A percentile compares a stretch with the other conserved stretches of the same genome.
These are phyloP conservation scores for Drosophila leonis DNA, from an alignment of 2,888 invertebrate genomes.

Conservation along the genomic window DNA sequence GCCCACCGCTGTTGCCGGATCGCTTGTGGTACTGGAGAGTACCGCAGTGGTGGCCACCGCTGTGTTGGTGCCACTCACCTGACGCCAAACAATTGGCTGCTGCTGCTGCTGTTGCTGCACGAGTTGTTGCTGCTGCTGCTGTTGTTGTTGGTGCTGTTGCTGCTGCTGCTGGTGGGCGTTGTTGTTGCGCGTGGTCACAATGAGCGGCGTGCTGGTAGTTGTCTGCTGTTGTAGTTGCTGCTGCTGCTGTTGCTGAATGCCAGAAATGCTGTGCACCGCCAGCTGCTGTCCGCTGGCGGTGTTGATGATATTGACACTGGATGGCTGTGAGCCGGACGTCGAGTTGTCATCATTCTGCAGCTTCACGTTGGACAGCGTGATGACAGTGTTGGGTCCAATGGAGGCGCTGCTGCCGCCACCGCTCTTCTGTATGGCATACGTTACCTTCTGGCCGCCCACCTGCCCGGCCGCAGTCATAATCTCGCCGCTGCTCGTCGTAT, in stretches of 20 bases:
- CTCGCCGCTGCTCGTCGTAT: slow-evolving; percentile 80
- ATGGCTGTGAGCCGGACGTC: slow-evolving; percentile 42
- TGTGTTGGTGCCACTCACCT: slow-evolving; percentile 77
- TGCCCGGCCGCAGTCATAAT: slow-evolving; percentile 62
- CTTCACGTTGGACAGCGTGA: slow-evolving; percentile 83
- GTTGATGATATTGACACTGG: slow-evolving; percentile 80
- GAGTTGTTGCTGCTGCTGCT: slow-evolving; percentile 68
- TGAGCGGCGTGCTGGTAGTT: slow-evolving; percentile 63
- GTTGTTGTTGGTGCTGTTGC: slow-evolving; percentile 71
- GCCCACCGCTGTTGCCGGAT: slow-evolving; percentile 72
- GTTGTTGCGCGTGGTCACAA: slow-evolving; percentile 81
- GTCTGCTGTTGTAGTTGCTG: slow-evolving; percentile 35
- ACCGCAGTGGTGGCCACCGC: slow-evolving; percentile 75
- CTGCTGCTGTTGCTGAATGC: slow-evolving; percentile 66
- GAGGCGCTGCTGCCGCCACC: slow-evolving; percentile 57
- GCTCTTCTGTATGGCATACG: slow-evolving; percentile 75
- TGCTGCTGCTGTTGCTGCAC: slow-evolving; percentile 73
- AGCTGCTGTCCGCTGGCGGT: slow-evolving; percentile 82
- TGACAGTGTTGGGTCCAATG: slow-evolving; percentile 80
- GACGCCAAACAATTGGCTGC: slow-evolving; percentile 83
- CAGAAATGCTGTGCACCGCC: slow-evolving; percentile 81
- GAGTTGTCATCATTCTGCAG: slow-evolving; percentile 75
- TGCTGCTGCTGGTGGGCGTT: slow-evolving; percentile 60
- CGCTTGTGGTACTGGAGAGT: slow-evolving; percentile 70
- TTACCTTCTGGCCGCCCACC: slow-evolving; percentile 80